Percentiles rank a stretch among this genome's conserved stretches.
These are phyloP conservation scores for Gallinago media DNA, from an alignment of 2,113 vertebrate genomes.

Conservation along the genomic window DNA sequence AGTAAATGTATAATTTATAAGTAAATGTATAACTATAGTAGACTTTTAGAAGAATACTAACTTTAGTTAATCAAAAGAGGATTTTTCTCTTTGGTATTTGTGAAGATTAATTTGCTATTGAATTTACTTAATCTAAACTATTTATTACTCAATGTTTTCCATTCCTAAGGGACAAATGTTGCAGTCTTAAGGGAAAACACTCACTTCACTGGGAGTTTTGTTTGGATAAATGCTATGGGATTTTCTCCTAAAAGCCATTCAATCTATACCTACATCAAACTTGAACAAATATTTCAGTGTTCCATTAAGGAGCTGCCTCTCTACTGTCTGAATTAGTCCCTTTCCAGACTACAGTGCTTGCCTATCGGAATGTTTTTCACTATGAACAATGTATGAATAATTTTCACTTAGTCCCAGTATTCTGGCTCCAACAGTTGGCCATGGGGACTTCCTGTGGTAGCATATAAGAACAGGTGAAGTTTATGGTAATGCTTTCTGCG, in stretches of 20 bases:
- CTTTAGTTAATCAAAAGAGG: not conserved
- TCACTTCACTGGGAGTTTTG: not conserved
- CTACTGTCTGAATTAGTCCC: not conserved
- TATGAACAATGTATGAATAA: not conserved
- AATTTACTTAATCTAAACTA: not conserved
- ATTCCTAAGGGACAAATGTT: not conserved
- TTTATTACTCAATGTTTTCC: not conserved
- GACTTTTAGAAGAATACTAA: not conserved
- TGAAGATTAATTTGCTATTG: not conserved
- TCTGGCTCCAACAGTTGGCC: not conserved
- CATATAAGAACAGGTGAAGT: not conserved
- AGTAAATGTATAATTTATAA: not conserved
- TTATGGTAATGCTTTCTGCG: not conserved
- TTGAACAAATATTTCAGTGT: not conserved
- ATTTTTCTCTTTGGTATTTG: slow-evolving; percentile 1
- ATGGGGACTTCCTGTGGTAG: not conserved
- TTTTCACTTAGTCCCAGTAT: not conserved
- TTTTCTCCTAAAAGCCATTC: not conserved
- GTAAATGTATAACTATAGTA: not conserved
- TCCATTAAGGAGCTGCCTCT: not conserved
- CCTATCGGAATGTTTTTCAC: not conserved
- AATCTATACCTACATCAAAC: not conserved
- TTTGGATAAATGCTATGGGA: not conserved
- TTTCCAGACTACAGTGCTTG: not conserved
- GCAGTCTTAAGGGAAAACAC: not conserved